phyloP scores from a whole-genome alignment of 2,888 invertebrate genomes.

The Zootermopsis nevadensis region DNA sequence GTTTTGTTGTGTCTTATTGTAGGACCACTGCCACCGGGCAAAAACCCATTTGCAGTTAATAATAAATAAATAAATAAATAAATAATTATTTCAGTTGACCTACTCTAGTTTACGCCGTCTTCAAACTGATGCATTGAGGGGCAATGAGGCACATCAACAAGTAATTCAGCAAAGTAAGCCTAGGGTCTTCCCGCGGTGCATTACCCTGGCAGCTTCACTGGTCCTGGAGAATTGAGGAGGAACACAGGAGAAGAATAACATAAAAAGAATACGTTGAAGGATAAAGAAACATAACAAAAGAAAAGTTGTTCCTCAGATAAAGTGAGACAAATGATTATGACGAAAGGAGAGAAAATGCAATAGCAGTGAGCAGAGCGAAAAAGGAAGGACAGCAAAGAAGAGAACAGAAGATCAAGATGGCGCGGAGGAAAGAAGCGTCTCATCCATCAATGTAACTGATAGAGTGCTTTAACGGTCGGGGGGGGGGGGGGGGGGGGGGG shows the following conservation, averaged over 20 bases:
- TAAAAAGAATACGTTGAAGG: not conserved
- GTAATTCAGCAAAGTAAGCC: too few species aligned
- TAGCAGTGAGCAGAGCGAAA: not conserved
- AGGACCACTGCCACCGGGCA: too few species aligned
- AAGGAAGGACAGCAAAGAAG: slow-evolving; percentile 5
- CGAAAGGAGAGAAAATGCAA: not conserved
- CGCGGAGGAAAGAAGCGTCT: slow-evolving; percentile 17
- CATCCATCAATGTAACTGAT: slow-evolving; percentile 41
- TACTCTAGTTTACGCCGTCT: too few species aligned
- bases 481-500: not conserved
- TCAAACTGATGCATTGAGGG: too few species aligned
- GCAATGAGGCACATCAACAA: too few species aligned
- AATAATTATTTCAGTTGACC: too few species aligned
- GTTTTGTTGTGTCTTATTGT: too few species aligned
- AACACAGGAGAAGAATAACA: not conserved
- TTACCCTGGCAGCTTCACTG: too few species aligned
- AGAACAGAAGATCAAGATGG: not conserved
- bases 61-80: too few species aligned
- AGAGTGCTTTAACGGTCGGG: slow-evolving; percentile 7
- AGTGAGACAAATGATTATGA: slow-evolving; percentile 36
- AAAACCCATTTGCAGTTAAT: too few species aligned
- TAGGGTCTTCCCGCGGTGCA: too few species aligned
- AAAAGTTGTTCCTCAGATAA: slow-evolving; percentile 28
- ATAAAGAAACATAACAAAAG: not conserved
- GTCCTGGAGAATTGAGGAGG: too few species aligned